Percentiles rank a stretch among this genome's conserved stretches.
Evolutionary conservation across 2,797 vertebrate genomes (phyloP).

Genomic region (Galago senegalensis): DNA sequence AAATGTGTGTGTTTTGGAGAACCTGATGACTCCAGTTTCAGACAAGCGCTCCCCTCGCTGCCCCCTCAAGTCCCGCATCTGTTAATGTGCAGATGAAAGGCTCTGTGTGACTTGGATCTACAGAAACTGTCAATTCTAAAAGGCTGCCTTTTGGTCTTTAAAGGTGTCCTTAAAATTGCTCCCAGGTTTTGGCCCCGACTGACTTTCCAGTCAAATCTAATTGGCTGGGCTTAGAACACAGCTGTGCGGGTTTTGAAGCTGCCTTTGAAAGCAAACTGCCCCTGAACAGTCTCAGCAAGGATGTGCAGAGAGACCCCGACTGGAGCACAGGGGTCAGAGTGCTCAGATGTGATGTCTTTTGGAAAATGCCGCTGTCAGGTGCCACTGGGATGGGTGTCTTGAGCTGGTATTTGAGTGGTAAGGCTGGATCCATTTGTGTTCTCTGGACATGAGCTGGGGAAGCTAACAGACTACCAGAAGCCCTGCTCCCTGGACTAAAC

Average conservation of each 20-base stretch:
- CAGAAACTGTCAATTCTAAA: slow-evolving; percentile 46
- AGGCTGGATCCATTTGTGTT: fast-evolving
- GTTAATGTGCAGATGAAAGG: slow-evolving; percentile 56
- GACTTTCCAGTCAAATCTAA: slow-evolving; percentile 27
- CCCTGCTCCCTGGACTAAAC: background rate
- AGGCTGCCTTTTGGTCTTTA: slow-evolving; percentile 67
- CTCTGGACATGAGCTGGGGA: background rate
- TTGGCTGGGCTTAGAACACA: slow-evolving; percentile 1
- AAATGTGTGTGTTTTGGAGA: slow-evolving; percentile 56
- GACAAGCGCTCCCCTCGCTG: background rate
- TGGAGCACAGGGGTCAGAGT: fast-evolving
- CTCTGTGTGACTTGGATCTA: background rate
- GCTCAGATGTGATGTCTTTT: background rate
- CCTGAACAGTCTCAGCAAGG: background rate
- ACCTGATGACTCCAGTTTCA: background rate
- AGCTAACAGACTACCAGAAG: slow-evolving; percentile 16
- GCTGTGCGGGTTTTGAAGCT: background rate
- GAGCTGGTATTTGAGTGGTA: background rate
- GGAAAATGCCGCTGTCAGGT: background rate
- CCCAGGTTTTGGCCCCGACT: background rate
- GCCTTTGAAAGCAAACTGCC: background rate
- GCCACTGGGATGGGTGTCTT: fast-evolving
- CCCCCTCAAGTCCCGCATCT: background rate
- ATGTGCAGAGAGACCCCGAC: fast-evolving
- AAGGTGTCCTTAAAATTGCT: slow-evolving; percentile 74